These are phyloP conservation scores for Thecophora atra DNA, from an alignment of 2,888 invertebrate genomes.

Conservation along the genomic window DNA sequence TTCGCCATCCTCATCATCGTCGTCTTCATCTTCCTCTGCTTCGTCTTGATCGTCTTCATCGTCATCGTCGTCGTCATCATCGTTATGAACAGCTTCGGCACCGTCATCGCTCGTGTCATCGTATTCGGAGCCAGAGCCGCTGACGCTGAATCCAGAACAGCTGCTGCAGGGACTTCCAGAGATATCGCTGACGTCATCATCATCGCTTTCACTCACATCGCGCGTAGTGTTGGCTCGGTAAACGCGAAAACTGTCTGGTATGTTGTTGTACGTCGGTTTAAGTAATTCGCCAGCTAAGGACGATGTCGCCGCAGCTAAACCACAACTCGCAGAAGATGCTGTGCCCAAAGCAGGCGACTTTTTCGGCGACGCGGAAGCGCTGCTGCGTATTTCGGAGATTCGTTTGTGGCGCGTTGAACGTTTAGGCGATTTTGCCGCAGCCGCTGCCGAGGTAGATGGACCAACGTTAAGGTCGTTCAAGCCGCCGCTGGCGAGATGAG, in stretches of 20 bases:
- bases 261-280: slow-evolving; percentile 43
- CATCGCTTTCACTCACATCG: slow-evolving; percentile 64
- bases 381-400: slow-evolving; percentile 54
- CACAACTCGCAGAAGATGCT: slow-evolving; percentile 39
- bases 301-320: slow-evolving; percentile 40
- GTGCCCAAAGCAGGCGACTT: slow-evolving; percentile 55
- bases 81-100: slow-evolving; percentile 61
- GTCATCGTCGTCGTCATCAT: slow-evolving; percentile 59
- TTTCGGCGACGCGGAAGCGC: slow-evolving; percentile 61
- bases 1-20: slow-evolving; percentile 47
- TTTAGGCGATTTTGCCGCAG: slow-evolving; percentile 60
- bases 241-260: slow-evolving; percentile 69
- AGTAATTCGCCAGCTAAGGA: slow-evolving; percentile 31
- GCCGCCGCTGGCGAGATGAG: slow-evolving; percentile 40
- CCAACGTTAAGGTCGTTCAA: slow-evolving; percentile 38
- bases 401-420: slow-evolving; percentile 61
- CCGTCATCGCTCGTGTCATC: slow-evolving; percentile 64
- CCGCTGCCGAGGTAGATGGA: slow-evolving; percentile 45
- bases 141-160: slow-evolving; percentile 63
- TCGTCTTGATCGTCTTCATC: slow-evolving; percentile 50
- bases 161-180: slow-evolving; percentile 66
- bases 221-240: slow-evolving; percentile 67
- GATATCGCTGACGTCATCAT: slow-evolving; percentile 57
- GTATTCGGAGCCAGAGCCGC: slow-evolving; percentile 63
- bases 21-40: slow-evolving; percentile 39